Base-by-base conservation (phyloP, 2,888 invertebrate species). In the Sarcophaga caerulescens region DNA sequence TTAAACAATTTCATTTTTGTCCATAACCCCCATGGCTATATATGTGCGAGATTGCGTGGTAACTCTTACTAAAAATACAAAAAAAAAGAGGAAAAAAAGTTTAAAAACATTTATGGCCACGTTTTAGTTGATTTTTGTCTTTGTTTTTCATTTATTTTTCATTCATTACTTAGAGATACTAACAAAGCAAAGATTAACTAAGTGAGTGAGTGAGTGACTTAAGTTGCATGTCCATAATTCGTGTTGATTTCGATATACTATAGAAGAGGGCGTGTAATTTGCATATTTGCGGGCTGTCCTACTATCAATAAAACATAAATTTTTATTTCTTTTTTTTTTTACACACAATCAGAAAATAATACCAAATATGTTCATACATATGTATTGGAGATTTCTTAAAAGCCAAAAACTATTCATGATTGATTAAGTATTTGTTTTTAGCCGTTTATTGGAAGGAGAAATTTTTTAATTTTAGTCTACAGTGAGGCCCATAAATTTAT, bases 221-320 rank as follows among this genome's bases (percentile, higher is more conserved):
- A 78, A 83, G 73, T 78, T 69, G 83, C 83, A 83, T 79, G 57
- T 12, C 78, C 74, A 79, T 79, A 79, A 74, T 79, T 73, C 73
- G 65, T 35, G 2, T 45, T 62, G 63, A 6, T 60, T 76, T 35
- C 35, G 35, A 2, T 35, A 35, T 35, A 35, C 35, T 6, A 35
- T 35, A 35, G 35, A 2, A 68, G 60, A 76, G 35, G 80, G 84
- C 65, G 84, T 81, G 10, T 25, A 77, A 81, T 85, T 81, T 76
- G 81, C 84, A 81, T 81, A 71, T 63, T 60, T 5, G 59, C 69
- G 52, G 44, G 35, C 35, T 35, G 35, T 2, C 35, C 35, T 35
- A 35, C 35, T 35, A 35, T 35, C 35, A 35, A 35, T 35, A 35
- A 35, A 35, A 35, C 35, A 35, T 35, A 35, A 10, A 35, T 35